Percentiles rank a stretch among this genome's conserved stretches.
These are phyloP conservation scores for Brachionus rotundiformis DNA, from an alignment of 1,140 invertebrate genomes.

Conservation along the genomic window DNA sequence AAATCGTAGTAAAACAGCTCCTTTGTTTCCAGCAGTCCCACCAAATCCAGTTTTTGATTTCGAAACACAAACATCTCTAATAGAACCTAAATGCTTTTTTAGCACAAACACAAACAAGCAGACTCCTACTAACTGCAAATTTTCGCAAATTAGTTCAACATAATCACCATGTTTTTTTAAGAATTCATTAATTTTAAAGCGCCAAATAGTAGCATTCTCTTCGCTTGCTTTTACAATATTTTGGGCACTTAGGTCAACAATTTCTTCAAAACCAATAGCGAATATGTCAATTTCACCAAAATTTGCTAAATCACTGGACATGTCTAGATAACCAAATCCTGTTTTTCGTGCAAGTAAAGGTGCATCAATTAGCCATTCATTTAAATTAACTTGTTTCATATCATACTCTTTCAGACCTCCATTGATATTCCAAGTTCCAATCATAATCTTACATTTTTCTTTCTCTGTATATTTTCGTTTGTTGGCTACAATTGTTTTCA, in stretches of 20 bases:
- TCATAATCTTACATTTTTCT: conserved; percentile 75
- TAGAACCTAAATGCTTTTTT: conserved; percentile 67
- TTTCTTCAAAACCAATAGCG: conserved; percentile 98
- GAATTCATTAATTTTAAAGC: conserved; percentile 83
- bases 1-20: conserved; percentile 89
- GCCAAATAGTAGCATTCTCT: conserved; percentile 64
- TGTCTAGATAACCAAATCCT: background rate
- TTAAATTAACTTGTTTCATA: conserved; percentile 69
- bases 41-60: conserved; percentile 96
- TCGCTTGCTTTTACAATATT: conserved; percentile 76
- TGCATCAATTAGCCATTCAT: conserved; percentile 52
- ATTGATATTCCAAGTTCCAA: conserved; percentile 98
- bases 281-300: conserved; percentile 77
- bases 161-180: conserved; percentile 40
- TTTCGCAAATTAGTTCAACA: conserved; percentile 81
- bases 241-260: conserved; percentile 95
- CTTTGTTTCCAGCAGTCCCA: conserved; percentile 87
- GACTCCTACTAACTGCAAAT: conserved; percentile 95
- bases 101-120: conserved; percentile 91
- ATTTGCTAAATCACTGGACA: conserved; percentile 65
- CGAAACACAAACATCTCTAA: conserved; percentile 81
- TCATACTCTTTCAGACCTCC: conserved; percentile 86
- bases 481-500: conserved; percentile 68
- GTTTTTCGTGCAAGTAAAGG: conserved; percentile 55
- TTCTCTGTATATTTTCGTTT: conserved; percentile 79